These are phyloP conservation scores for Achatina immaculata DNA, from an alignment of 1,140 invertebrate species.

Conservation along the genomic window DNA sequence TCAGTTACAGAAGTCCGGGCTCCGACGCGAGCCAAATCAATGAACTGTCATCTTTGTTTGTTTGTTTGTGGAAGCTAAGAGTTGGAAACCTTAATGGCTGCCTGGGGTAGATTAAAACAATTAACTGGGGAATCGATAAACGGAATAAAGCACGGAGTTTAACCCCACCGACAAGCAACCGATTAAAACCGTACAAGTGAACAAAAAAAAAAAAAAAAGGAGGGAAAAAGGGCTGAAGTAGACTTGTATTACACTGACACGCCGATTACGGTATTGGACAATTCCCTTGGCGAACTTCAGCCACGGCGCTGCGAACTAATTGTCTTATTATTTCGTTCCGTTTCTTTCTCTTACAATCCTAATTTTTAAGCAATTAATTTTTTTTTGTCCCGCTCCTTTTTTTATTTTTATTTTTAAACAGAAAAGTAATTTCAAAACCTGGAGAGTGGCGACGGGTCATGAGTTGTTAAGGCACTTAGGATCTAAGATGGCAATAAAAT, in stretches of 20 bases:
- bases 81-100: constrained; percentile 3
- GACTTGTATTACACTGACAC: not conserved
- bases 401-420: too few species aligned
- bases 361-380: too few species aligned
- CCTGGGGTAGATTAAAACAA: constrained; percentile 9
- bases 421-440: too few species aligned
- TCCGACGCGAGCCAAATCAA: not conserved
- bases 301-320: not conserved
- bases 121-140: constrained; percentile 10
- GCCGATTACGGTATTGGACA: not conserved
- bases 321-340: not conserved
- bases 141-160: constrained; percentile 7
- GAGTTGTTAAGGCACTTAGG: too few species aligned
- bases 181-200: constrained; percentile 17
- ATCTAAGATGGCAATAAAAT: too few species aligned
- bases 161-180: not conserved
- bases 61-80: not conserved
- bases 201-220: constrained; percentile 1
- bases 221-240: too few species aligned
- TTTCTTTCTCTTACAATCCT: too few species aligned
- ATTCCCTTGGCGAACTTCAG: not conserved
- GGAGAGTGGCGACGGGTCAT: too few species aligned
- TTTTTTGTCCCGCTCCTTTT: too few species aligned
- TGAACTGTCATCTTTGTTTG: not conserved
- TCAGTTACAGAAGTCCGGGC: not conserved